A percentile compares a stretch with the other conserved stretches of the same genome.
These are phyloP conservation scores for Gastracanthus pulcherrimus DNA, from an alignment of 2,888 invertebrate genomes.

Conservation along the genomic window DNA sequence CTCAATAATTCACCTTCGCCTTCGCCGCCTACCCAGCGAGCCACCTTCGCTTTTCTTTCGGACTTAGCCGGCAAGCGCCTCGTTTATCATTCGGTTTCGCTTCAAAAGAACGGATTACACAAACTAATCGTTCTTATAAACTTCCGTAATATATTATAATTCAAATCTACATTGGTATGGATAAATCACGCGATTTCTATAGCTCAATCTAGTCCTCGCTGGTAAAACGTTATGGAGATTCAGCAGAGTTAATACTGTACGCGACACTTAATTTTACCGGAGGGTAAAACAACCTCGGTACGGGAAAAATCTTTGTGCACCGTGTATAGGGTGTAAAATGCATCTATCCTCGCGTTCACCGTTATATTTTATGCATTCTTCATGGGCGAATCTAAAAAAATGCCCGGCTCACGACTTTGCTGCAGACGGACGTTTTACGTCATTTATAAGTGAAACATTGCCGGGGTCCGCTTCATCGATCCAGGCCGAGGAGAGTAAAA, in stretches of 20 bases:
- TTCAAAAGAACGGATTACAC: slow-evolving; percentile 25
- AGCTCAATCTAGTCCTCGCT: no score
- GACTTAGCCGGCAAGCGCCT: neutral
- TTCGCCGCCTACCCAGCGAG: neutral
- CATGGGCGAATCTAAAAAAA: slow-evolving; percentile 9
- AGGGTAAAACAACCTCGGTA: no score
- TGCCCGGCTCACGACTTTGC: slow-evolving; percentile 24
- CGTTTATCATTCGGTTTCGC: slow-evolving; percentile 33
- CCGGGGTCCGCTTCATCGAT: slow-evolving; percentile 32
- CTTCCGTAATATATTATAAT: no score
- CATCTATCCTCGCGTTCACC: no score
- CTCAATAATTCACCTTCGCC: slow-evolving; percentile 44
- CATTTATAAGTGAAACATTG: slow-evolving; percentile 52
- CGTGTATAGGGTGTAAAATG: neutral
- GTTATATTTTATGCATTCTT: slow-evolving; percentile 46
- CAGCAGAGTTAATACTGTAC: no score
- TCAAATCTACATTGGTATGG: no score
- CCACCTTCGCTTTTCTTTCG: slow-evolving; percentile 35
- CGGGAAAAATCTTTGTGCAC: no score
- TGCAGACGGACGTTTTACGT: slow-evolving; percentile 38
- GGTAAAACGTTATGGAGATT: no score
- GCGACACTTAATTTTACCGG: no score
- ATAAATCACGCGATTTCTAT: no score
- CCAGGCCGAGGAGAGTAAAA: slow-evolving; percentile 31
- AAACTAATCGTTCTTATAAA: slow-evolving; percentile 5